Evolutionary conservation across 2,113 vertebrate genomes (phyloP), one percentile per base, ranked within the genome.

Genomic region (Candoia aspera): DNA sequence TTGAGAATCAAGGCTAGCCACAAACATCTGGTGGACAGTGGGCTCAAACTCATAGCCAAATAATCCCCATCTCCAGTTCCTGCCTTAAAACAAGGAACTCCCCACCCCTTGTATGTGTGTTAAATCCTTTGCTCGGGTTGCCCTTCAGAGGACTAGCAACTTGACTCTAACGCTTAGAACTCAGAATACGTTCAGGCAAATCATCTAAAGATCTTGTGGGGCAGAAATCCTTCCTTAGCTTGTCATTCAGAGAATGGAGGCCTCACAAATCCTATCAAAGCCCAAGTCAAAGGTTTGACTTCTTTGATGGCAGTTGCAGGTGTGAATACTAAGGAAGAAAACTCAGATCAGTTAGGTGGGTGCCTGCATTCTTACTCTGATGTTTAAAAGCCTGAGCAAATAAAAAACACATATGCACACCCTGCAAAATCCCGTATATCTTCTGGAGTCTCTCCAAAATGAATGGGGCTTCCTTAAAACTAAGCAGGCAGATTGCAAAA

Each of bases 221-320:
- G 19, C 17, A 42, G 17, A 83, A 37, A 33, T 33, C 21, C 55
- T 57, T 58, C 58, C n/a, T 87, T 58, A 12, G 85, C n/a, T 57
- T 57, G 85, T n/a, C 29, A 57, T 83, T 57, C 49, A 79, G 29
- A 83, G 33, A 8, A 19, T 55, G 9, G 46, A 89, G 55, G 54
- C 92, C 84, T n/a, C 11, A n/a, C 0, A 0, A 2, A 0, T 59
- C 8, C 0, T 1, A 37, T 0, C 0, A 1, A 64, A 86, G 87
- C 49, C 58, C 17, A 53, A 42, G 42, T 42, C 42, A 88, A 60
- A 83, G 24, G 4, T 91, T n/a, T n/a, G 11, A 2, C 11, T 79
- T 9, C 88, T 46, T 55, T 84, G 57, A 58, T 17, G 15, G 17
- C 57, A 58, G 55, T 57, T 57, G 55, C 55, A 57, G 55, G 55